These are phyloP conservation scores for Drosophila vallismaia DNA, from an alignment of 2,888 invertebrate species.

Conservation along the genomic window DNA sequence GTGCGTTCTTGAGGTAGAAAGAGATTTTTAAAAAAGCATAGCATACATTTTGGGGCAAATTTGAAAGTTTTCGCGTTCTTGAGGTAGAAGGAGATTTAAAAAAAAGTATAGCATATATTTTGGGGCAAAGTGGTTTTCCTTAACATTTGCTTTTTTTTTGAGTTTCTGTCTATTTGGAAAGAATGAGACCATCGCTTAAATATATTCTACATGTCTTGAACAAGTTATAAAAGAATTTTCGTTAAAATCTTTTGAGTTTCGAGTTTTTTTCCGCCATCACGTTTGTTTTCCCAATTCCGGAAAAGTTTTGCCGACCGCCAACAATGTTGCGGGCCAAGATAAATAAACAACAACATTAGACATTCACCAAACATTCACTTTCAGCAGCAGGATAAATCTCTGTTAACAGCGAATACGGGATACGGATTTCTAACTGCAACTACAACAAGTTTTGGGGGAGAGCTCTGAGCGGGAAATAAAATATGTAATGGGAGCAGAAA, in stretches of 20 bases:
- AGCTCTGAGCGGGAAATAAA: not conserved
- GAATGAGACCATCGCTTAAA: too few relatives aligned
- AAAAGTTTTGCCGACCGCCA: constrained; percentile 16
- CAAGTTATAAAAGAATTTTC: not conserved
- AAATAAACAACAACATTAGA: constrained; percentile 48
- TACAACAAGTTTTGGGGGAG: not conserved
- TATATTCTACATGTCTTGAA: too few relatives aligned
- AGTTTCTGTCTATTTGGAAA: too few relatives aligned
- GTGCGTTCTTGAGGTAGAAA: not conserved
- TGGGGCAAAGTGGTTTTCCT: not conserved
- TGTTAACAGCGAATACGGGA: constrained; percentile 32
- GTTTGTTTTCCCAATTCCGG: constrained; percentile 1
- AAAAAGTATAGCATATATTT: not conserved
- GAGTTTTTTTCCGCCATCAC: not conserved
- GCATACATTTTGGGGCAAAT: not conserved
- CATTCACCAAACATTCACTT: constrained; percentile 76
- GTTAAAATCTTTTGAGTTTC: too few relatives aligned
- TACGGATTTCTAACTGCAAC: constrained; percentile 12
- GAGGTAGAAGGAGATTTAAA: not conserved
- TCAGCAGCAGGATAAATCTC: constrained; percentile 50
- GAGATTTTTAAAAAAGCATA: not conserved
- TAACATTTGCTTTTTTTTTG: too few relatives aligned
- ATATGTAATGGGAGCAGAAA: not conserved
- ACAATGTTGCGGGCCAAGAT: constrained; percentile 72
- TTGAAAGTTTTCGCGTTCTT: too few relatives aligned